These are phyloP conservation scores for Cuculus canorus DNA, from an alignment of 2,797 vertebrate genomes.

Conservation along the genomic window DNA sequence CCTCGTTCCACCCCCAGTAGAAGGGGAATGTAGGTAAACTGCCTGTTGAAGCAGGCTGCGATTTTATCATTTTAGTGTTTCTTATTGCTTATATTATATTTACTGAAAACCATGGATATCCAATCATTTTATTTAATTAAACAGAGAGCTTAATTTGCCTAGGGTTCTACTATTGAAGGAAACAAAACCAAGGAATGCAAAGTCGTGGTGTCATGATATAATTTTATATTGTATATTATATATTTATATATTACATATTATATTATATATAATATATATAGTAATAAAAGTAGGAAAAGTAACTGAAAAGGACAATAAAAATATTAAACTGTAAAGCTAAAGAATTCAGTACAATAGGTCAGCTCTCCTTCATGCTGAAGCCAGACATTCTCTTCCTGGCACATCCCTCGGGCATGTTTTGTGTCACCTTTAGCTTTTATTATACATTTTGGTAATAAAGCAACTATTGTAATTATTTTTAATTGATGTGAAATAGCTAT, in stretches of 20 bases:
- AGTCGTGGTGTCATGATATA: background rate
- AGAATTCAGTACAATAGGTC: background rate
- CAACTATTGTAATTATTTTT: background rate
- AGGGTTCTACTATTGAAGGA: slow-evolving; percentile 24
- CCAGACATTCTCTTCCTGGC: background rate
- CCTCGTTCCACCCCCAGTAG: too few species aligned
- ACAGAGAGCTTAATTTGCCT: slow-evolving; percentile 32
- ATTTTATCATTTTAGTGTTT: slow-evolving; percentile 28
- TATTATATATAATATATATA: too few species aligned
- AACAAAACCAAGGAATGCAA: slow-evolving; percentile 11
- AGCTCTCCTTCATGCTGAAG: background rate
- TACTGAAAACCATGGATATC: slow-evolving; percentile 28
- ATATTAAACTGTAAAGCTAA: background rate
- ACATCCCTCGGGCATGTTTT: background rate
- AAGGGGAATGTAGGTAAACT: background rate
- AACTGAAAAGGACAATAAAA: background rate
- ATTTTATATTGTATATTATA: too few species aligned
- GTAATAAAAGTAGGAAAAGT: background rate
- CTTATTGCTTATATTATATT: background rate
- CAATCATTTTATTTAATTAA: slow-evolving; percentile 42
- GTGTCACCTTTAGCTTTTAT: background rate
- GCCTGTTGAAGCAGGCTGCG: background rate
- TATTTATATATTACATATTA: too few species aligned
- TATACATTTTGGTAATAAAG: background rate
- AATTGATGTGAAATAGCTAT: background rate